Percentiles rank a stretch among this genome's conserved stretches.
These are phyloP conservation scores for Ochotona princeps DNA, from an alignment of 2,113 vertebrate genomes.

Conservation along the genomic window DNA sequence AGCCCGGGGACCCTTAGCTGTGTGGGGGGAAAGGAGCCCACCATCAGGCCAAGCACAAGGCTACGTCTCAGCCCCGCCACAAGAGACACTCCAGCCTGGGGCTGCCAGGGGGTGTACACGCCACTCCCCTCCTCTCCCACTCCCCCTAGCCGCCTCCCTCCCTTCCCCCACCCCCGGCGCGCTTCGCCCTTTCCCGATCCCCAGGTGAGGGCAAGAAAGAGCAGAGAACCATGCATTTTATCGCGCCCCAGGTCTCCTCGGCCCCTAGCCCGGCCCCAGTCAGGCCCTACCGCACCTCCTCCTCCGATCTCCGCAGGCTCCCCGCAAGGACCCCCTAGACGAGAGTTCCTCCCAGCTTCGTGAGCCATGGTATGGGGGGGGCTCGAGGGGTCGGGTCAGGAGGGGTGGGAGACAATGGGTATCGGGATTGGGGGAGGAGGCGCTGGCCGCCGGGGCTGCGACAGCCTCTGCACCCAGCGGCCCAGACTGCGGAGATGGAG, in stretches of 20 bases:
- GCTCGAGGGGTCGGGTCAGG: conserved; percentile 27
- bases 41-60: not conserved
- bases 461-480: conserved; percentile 66
- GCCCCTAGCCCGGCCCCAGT: conserved; percentile 30
- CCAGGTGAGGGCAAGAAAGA: not conserved
- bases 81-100: not conserved
- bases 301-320: conserved; percentile 75
- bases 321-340: conserved; percentile 72
- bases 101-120: not conserved
- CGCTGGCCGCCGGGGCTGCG: conserved; percentile 42
- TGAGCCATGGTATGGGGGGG: conserved; percentile 75
- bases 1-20: conserved; percentile 37
- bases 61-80: conserved; percentile 5
- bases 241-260: not conserved
- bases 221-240: conserved; percentile 16
- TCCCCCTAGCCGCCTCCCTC: not conserved
- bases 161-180: not conserved
- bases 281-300: conserved; percentile 80
- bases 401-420: conserved; percentile 62
- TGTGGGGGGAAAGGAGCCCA: conserved; percentile 68
- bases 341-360: conserved; percentile 70
- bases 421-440: conserved; percentile 38
- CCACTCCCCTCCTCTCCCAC: not conserved
- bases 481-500: conserved; percentile 77
- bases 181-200: not conserved